Base-by-base conservation (phyloP, 2,113 vertebrate species). In the Thinocorus orbignyianus region DNA sequence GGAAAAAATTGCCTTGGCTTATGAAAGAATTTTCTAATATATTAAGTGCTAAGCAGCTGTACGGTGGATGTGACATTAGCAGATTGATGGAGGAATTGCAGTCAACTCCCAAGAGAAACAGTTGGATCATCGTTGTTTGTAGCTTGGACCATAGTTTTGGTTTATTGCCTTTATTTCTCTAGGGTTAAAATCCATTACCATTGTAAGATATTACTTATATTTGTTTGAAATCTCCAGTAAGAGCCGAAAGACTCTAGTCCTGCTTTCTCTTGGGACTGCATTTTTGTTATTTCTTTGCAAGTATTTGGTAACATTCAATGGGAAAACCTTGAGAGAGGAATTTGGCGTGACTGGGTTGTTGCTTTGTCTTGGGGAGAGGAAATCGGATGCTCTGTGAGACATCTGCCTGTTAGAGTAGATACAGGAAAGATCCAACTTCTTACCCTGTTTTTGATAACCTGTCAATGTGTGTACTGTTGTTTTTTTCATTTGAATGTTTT, bases 151-250 rank as follows among this genome's bases (percentile, higher is more conserved):
- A 73, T 54, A 42, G 30, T 78, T 90, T 30, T 62, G 31, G 24
- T 77, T 88, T 77, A 92, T 42, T 86, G 46, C 81, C n/a, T 88
- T 90, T 88, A 69, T 90, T 95, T 93, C 77, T 90, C 68, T 55
- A n/a, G 87, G 46, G 71, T 86, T 80, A 58, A 80, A 88, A 66
- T 83, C 31, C 9, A 20, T 71, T 78, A 24, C 55, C 22, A 9
- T n/a, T 72, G 11, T 41, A 41, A 84, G 72, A 60, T 68, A 68
- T 2, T 78, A 24, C 62, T 71, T 25, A 22, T 0, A 6, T 23
- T 61, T 61, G 88, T 88, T 74, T 82, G 31, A 81, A 65, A 69
- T 76, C 58, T 73, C 1, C 42, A 66, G 28, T 69, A 52, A 44
- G 28, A 82, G 22, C 37, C 77, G 39, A 69, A 84, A 74, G 33